Percentiles rank a stretch among this genome's conserved stretches.
Conservation (phyloP, 1,140 invertebrate species). For the Cyrtorhinus lividipennis region DNA sequence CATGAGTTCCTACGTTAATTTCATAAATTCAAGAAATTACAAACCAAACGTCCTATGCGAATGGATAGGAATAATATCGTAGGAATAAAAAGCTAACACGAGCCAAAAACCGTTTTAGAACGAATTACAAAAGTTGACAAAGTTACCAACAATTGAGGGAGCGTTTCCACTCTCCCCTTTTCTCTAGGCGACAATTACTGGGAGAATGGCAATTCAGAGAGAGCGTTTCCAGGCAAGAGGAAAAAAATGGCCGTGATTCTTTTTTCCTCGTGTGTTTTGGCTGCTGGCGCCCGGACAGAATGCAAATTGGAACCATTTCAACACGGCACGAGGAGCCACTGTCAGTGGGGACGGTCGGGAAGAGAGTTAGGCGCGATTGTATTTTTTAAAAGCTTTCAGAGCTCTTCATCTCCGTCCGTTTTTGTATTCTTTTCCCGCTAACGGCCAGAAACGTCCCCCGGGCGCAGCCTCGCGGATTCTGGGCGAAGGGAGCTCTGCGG, state of each 20-base stretch:
- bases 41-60: too few species aligned
- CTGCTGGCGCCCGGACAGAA: not conserved
- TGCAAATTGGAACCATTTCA: not conserved
- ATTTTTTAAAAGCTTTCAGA: not conserved
- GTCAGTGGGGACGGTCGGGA: too few species aligned
- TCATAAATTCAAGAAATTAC: too few species aligned
- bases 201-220: not conserved
- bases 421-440: not conserved
- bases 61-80: too few species aligned
- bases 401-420: not conserved
- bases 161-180: too few species aligned
- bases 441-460: too few species aligned
- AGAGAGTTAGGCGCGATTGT: not conserved
- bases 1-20: too few species aligned
- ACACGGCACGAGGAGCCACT: not conserved
- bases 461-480: not conserved
- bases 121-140: not conserved
- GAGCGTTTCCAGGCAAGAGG: not conserved
- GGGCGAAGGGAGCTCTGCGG: not conserved
- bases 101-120: not conserved
- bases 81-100: too few species aligned
- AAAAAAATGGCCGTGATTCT: not conserved
- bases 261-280: not conserved
- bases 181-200: not conserved
- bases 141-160: not conserved